These are phyloP conservation scores for Apostichopus japonicus DNA, from an alignment of 35 echinoderm and acorn worm species.

Conservation along the genomic window DNA sequence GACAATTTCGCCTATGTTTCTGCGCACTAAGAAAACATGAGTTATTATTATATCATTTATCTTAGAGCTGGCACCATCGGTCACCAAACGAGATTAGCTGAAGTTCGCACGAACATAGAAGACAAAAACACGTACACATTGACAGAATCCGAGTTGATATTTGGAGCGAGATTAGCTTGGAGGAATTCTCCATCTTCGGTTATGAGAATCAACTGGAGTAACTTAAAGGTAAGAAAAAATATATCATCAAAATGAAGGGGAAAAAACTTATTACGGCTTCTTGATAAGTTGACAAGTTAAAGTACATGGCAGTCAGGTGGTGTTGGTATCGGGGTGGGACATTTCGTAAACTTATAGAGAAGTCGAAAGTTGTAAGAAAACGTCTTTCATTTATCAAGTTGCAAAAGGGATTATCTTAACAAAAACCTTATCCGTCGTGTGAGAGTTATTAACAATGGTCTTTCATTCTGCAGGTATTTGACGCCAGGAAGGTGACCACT, in stretches of 20 bases:
- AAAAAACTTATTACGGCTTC: no score
- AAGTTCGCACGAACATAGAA: constrained; percentile 58
- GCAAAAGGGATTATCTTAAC: no score
- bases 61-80: constrained; percentile 63
- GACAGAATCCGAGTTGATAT: constrained; percentile 73
- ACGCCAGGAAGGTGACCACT: constrained; percentile 71
- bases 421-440: background rate
- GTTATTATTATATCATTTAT: background rate
- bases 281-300: no score
- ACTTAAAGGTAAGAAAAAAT: constrained; percentile 58
- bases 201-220: constrained; percentile 79
- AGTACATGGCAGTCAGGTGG: no score
- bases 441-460: background rate
- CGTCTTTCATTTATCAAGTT: background rate
- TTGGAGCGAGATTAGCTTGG: constrained; percentile 79
- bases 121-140: constrained; percentile 62
- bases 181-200: constrained; percentile 73
- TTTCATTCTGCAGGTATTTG: constrained; percentile 67
- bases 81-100: constrained; percentile 60
- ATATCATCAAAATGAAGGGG: no score
- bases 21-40: no score
- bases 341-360: no score
- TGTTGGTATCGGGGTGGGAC: no score
- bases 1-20: no score
- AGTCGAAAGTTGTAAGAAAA: background rate